phyloP scores from a whole-genome alignment of 2,888 invertebrate species.

The Patella pellucida region DNA sequence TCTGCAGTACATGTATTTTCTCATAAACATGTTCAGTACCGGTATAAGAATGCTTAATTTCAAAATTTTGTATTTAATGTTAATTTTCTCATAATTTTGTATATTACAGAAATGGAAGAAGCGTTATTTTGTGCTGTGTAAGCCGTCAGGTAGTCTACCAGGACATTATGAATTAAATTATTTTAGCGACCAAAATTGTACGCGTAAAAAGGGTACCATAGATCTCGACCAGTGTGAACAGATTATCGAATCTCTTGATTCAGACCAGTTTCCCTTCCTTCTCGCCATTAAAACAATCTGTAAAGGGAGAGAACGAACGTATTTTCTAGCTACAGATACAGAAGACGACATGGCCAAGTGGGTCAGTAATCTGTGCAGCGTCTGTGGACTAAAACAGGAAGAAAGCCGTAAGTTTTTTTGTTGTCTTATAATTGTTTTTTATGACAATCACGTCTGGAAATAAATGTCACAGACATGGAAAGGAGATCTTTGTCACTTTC shows the following conservation, averaged over 20 bases:
- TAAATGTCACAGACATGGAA: not conserved
- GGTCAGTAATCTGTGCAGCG: slow-evolving; percentile 94
- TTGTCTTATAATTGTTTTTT: not conserved
- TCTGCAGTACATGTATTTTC: too few relatives aligned
- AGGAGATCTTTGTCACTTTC: not conserved
- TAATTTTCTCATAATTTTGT: too few relatives aligned
- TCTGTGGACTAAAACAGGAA: slow-evolving; percentile 78
- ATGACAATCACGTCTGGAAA: not conserved
- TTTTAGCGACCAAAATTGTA: slow-evolving; percentile 80
- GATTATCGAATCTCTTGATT: slow-evolving; percentile 75
- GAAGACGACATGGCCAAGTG: slow-evolving; percentile 94
- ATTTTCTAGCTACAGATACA: slow-evolving; percentile 92
- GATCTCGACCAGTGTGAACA: slow-evolving; percentile 97
- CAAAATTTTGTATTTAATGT: too few relatives aligned
- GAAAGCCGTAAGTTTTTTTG: slow-evolving; percentile 49
- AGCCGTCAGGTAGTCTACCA: slow-evolving; percentile 91
- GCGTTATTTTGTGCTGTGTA: slow-evolving; percentile 89
- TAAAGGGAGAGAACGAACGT: slow-evolving; percentile 80
- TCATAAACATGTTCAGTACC: too few relatives aligned
- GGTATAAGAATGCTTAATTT: too few relatives aligned
- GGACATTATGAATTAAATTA: slow-evolving; percentile 95
- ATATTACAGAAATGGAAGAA: slow-evolving; percentile 88
- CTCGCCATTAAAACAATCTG: slow-evolving; percentile 66
- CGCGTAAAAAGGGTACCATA: slow-evolving; percentile 73
- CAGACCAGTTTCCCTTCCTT: slow-evolving; percentile 60